These are phyloP conservation scores for Nibea albiflora DNA, from an alignment of 2,113 vertebrate species.

Conservation along the genomic window DNA sequence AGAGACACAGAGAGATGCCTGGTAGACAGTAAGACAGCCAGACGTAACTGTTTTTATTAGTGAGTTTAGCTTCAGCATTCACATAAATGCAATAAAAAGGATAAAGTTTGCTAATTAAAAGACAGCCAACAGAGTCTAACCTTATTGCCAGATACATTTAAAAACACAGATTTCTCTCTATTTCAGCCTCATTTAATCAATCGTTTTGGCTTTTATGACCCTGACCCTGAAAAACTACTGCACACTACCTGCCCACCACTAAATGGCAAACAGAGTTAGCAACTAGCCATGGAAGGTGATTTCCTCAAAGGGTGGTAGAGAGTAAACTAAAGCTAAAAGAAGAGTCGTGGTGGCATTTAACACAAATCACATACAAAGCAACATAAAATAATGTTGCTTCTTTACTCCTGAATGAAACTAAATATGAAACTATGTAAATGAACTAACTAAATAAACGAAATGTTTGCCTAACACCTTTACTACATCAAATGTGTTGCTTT, in stretches of 20 bases:
- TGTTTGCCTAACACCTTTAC: neutral
- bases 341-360: neutral
- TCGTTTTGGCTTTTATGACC: neutral
- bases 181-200: neutral
- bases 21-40: too few relatives aligned
- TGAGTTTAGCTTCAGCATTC: neutral
- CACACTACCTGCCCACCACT: neutral
- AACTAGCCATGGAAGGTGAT: neutral
- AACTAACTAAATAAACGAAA: too few relatives aligned
- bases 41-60: too few relatives aligned
- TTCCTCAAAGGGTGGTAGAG: neutral
- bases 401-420: neutral
- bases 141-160: neutral
- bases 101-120: neutral
- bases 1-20: too few relatives aligned
- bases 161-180: neutral
- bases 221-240: neutral
- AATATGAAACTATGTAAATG: too few relatives aligned
- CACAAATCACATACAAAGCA: neutral
- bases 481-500: too few relatives aligned
- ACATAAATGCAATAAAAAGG: neutral
- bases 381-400: neutral
- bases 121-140: too few relatives aligned
- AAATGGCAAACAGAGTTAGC: neutral
- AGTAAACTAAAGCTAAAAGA: neutral